Conservation (phyloP, 2,888 invertebrate species). For the Drosophila niveifrons region DNA sequence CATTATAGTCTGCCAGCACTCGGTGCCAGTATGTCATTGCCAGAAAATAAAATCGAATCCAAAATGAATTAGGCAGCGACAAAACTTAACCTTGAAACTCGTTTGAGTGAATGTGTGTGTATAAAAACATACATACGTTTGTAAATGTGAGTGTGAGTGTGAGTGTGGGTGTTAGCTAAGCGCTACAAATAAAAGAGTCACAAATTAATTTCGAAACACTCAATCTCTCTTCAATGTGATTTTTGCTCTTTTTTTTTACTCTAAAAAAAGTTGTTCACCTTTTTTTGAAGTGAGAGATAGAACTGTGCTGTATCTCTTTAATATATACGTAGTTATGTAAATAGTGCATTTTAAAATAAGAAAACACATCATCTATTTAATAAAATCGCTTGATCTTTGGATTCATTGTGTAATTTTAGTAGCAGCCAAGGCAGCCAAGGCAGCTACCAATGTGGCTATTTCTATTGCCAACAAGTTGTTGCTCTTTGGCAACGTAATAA, state of each 20-base stretch:
- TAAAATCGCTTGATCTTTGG: conserved; percentile 9
- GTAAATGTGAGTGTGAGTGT: not conserved
- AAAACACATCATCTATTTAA: not conserved
- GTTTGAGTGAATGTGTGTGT: conserved; percentile 41
- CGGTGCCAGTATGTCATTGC: too few species aligned
- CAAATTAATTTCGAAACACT: conserved; percentile 58
- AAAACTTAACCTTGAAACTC: conserved; percentile 73
- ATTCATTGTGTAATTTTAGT: conserved; percentile 62
- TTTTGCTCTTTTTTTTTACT: too few species aligned
- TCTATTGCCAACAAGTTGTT: conserved; percentile 68
- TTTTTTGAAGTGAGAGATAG: too few species aligned
- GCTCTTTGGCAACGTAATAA: conserved; percentile 59
- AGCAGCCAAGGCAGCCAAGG: conserved; percentile 14
- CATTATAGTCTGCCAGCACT: too few species aligned
- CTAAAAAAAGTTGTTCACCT: too few species aligned
- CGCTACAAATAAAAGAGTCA: conserved; percentile 38
- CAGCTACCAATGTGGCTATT: conserved; percentile 29
- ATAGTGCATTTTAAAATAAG: not conserved
- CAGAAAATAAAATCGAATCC: too few species aligned
- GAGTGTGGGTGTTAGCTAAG: too few species aligned
- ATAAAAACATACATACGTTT: too few species aligned
- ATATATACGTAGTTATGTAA: too few species aligned
- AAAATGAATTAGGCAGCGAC: conserved; percentile 63
- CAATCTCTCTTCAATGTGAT: too few species aligned
- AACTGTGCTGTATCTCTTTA: too few species aligned